These are phyloP conservation scores for Orius insidiosus DNA, from an alignment of 1,140 invertebrate genomes.

Conservation along the genomic window DNA sequence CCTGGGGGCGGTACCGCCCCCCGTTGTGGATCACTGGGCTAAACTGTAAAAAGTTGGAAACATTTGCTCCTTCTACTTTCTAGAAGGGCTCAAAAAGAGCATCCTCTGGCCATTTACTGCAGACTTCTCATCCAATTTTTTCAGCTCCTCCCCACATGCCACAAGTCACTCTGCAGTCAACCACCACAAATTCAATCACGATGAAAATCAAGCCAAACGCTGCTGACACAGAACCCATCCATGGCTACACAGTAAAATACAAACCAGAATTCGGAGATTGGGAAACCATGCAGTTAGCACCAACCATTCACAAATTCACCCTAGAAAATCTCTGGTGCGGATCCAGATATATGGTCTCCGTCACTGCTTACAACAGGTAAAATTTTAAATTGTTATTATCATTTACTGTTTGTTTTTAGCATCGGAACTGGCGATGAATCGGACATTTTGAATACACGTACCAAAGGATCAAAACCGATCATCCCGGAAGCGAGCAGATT, in stretches of 20 bases:
- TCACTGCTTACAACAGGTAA: conserved; percentile 77
- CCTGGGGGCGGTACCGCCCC: too few relatives aligned
- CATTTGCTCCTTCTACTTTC: too few relatives aligned
- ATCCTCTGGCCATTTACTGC: too few relatives aligned
- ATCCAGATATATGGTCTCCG: conserved; percentile 80
- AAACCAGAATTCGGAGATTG: conserved; percentile 85
- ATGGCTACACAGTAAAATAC: conserved; percentile 80
- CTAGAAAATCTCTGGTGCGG: conserved; percentile 76
- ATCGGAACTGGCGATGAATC: conserved; percentile 79
- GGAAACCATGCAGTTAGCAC: conserved; percentile 62
- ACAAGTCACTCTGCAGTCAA: conserved; percentile 56
- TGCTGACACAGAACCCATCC: conserved; percentile 52
- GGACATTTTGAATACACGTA: conserved; percentile 67
- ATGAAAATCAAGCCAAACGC: conserved; percentile 62
- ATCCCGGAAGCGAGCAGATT: conserved; percentile 74
- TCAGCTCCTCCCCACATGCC: conserved; percentile 69
- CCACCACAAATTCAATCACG: conserved; percentile 65
- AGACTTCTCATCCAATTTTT: too few relatives aligned
- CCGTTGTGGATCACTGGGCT: too few relatives aligned
- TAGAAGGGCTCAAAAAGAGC: too few relatives aligned
- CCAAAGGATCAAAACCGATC: conserved; percentile 76
- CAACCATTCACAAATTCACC: conserved; percentile 62
- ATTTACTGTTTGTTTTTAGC: conserved; percentile 28
- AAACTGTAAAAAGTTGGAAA: too few relatives aligned
- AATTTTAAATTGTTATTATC: conserved; percentile 4